Percentiles rank a stretch among this genome's conserved stretches.
These are phyloP conservation scores for Hylia prasina DNA, from an alignment of 2,113 vertebrate genomes.

Conservation along the genomic window DNA sequence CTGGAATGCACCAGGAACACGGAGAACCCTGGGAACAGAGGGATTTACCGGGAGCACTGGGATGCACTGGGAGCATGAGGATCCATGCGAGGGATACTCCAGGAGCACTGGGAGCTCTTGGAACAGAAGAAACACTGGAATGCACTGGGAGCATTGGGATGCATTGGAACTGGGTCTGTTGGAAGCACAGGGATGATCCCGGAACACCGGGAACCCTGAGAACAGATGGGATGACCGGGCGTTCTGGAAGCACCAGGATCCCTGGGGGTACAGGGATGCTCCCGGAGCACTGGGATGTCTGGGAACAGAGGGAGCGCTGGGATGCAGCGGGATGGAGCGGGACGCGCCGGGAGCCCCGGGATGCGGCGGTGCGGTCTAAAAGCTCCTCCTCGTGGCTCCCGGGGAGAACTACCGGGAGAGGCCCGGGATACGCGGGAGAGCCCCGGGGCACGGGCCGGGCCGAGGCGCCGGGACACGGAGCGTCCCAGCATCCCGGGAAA, in stretches of 20 bases:
- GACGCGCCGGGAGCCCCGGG: neutral
- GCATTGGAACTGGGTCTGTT: neutral
- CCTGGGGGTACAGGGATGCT: neutral
- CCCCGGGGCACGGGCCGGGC: neutral
- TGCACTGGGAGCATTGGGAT: neutral
- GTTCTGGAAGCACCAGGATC: neutral
- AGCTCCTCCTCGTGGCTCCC: slow-evolving; percentile 57
- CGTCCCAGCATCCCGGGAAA: neutral
- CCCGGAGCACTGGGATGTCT: neutral
- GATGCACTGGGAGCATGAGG: neutral
- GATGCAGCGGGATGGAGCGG: neutral
- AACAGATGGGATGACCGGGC: neutral
- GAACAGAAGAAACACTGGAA: neutral
- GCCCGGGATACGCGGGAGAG: neutral
- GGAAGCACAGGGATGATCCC: neutral
- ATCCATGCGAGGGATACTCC: neutral
- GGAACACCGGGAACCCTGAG: neutral
- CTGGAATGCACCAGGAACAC: neutral
- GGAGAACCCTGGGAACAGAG: neutral
- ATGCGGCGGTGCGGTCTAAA: slow-evolving; percentile 1
- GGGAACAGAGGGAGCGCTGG: neutral
- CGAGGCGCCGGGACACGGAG: neutral
- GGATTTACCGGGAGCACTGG: neutral
- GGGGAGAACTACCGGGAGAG: slow-evolving; percentile 2
- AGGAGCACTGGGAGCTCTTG: too few relatives aligned